Conservation (phyloP, 2,113 vertebrate species). For the Synodontis membranacea region DNA sequence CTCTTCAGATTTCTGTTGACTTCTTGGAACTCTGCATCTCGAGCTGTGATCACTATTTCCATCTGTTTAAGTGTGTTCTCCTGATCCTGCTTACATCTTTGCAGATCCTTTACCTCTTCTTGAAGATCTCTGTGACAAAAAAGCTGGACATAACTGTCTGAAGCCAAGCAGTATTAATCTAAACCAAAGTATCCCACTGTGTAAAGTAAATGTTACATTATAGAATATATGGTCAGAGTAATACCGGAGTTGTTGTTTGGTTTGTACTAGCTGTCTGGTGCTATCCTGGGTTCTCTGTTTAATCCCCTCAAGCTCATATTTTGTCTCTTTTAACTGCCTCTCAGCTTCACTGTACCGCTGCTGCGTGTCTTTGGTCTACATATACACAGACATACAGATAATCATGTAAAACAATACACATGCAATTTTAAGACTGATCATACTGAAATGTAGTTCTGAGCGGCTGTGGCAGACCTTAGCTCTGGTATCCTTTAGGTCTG, state of each 20-base stretch:
- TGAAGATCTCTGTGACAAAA: slow-evolving; percentile 70
- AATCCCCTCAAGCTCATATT: slow-evolving; percentile 76
- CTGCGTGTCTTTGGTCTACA: slow-evolving; percentile 72
- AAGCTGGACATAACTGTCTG: background rate
- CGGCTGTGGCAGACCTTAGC: slow-evolving; percentile 70
- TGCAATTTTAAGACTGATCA: background rate
- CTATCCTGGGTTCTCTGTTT: slow-evolving; percentile 74
- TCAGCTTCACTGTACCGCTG: slow-evolving; percentile 71
- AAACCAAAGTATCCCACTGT: background rate
- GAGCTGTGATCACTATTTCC: slow-evolving; percentile 68
- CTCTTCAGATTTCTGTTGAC: slow-evolving; percentile 72
- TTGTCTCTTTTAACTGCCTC: slow-evolving; percentile 62
- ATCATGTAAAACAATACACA: background rate
- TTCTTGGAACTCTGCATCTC: slow-evolving; percentile 74
- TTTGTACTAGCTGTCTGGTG: slow-evolving; percentile 73
- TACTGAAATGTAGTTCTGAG: background rate
- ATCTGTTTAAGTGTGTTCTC: slow-evolving; percentile 76
- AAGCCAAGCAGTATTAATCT: background rate
- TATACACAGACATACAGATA: slow-evolving; percentile 14
- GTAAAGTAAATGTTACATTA: background rate
- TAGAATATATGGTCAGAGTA: background rate
- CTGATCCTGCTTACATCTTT: slow-evolving; percentile 70
- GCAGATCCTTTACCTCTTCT: slow-evolving; percentile 67
- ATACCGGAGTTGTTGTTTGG: slow-evolving; percentile 80
- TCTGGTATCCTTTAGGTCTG: slow-evolving; percentile 70